phyloP scores from a whole-genome alignment of 2,113 vertebrate genomes.

The Anser cygnoides region DNA sequence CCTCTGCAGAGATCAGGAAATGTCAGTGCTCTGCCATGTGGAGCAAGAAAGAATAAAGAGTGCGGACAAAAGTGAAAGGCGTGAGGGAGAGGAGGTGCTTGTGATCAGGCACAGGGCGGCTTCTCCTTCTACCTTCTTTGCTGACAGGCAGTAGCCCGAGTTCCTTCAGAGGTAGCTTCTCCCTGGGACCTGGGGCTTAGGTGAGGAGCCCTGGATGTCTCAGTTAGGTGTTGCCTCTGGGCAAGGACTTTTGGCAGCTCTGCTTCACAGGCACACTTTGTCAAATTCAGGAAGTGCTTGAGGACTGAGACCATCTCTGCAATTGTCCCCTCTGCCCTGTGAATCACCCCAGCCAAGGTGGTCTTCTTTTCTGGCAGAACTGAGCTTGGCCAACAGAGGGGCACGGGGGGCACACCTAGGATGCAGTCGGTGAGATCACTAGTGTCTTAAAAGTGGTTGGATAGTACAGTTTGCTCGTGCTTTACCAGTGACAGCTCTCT shows the following conservation, averaged over 20 bases:
- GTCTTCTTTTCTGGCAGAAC: neutral
- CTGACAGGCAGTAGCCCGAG: neutral
- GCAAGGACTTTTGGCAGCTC: neutral
- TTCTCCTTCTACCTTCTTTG: neutral
- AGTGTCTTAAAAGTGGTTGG: neutral
- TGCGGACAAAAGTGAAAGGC: neutral
- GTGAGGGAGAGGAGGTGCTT: neutral
- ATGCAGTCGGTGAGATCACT: neutral
- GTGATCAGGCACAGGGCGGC: neutral
- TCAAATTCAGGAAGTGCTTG: no score
- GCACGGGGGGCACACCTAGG: accelerated
- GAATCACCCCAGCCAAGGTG: no score
- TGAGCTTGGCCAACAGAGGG: neutral
- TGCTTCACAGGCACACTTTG: neutral
- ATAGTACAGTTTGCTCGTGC: no score
- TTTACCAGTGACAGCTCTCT: neutral
- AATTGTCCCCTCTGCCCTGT: no score
- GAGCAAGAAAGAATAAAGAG: neutral
- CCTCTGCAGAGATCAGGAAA: neutral
- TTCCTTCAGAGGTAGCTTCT: neutral
- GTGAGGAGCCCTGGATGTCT: neutral
- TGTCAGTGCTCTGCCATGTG: neutral
- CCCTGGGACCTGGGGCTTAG: neutral
- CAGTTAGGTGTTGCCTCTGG: neutral
- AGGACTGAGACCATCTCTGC: no score